These are phyloP conservation scores for Tachycineta bicolor DNA, from an alignment of 2,113 vertebrate species.

Conservation along the genomic window DNA sequence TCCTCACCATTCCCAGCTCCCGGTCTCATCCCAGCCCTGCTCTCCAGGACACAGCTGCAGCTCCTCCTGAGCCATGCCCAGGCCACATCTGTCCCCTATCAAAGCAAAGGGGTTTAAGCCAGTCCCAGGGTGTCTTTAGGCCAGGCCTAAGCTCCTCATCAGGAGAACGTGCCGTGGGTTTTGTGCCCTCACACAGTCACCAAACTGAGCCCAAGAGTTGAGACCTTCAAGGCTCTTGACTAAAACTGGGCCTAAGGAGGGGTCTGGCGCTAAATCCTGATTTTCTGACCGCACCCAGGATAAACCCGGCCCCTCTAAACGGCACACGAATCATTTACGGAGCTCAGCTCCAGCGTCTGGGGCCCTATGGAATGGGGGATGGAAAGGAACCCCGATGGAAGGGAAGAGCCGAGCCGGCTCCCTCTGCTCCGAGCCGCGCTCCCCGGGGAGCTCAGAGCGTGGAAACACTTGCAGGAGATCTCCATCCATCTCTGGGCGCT, in stretches of 20 bases:
- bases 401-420: conserved; percentile 5
- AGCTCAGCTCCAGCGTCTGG: conserved; percentile 27
- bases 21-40: rapidly evolving
- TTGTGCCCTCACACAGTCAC: background rate
- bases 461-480: conserved; percentile 24
- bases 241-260: background rate
- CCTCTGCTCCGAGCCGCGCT: conserved; percentile 33
- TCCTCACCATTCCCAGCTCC: background rate
- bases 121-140: background rate
- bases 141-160: background rate
- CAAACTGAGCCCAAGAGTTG: rapidly evolving
- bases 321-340: conserved; percentile 9
- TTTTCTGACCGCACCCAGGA: background rate
- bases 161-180: rapidly evolving
- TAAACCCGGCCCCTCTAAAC: background rate
- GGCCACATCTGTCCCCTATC: background rate
- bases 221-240: background rate
- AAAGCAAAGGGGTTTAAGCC: background rate
- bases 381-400: conserved; percentile 14
- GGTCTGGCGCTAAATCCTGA: background rate
- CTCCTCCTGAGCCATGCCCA: background rate
- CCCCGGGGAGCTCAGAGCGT: conserved; percentile 71
- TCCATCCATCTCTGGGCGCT: conserved; percentile 14
- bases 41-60: rapidly evolving
- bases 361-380: too few relatives aligned